Percentiles rank a stretch among this genome's conserved stretches.
Evolutionary conservation across 2,888 invertebrate species (phyloP).

Genomic region (Cheilosia urbana): DNA sequence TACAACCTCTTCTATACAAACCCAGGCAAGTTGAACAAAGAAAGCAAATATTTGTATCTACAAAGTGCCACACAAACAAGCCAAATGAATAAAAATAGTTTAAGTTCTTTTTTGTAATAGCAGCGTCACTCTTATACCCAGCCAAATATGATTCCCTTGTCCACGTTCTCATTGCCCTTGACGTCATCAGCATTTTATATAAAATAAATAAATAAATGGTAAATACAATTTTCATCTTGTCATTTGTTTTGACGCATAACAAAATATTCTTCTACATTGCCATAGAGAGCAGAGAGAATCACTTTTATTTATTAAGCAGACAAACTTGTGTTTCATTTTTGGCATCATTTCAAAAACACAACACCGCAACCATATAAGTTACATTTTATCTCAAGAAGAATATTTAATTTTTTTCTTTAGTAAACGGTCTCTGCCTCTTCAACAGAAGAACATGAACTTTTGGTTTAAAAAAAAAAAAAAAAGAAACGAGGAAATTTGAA

Average conservation of each 20-base stretch:
- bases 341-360: conserved; percentile 58
- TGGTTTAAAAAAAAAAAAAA: neutral
- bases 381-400: conserved; percentile 25
- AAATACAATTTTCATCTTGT: conserved; percentile 26
- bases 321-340: conserved; percentile 51
- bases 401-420: conserved; percentile 22
- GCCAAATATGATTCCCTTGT: neutral
- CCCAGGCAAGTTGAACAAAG: neutral
- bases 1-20: neutral
- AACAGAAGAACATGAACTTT: conserved; percentile 37
- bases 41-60: neutral
- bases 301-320: conserved; percentile 39
- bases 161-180: conserved; percentile 2
- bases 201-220: conserved; percentile 9
- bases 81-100: neutral
- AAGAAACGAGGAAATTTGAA: conserved; percentile 19
- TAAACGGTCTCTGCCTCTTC: neutral
- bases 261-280: conserved; percentile 17
- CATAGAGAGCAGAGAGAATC: neutral
- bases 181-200: conserved; percentile 24
- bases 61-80: neutral
- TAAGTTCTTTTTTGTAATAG: neutral
- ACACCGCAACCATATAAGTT: conserved; percentile 41
- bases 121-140: conserved; percentile 1
- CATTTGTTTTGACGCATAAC: conserved; percentile 44